These are phyloP conservation scores for Megaleporinus macrocephalus DNA, from an alignment of 2,113 vertebrate species.

Conservation along the genomic window DNA sequence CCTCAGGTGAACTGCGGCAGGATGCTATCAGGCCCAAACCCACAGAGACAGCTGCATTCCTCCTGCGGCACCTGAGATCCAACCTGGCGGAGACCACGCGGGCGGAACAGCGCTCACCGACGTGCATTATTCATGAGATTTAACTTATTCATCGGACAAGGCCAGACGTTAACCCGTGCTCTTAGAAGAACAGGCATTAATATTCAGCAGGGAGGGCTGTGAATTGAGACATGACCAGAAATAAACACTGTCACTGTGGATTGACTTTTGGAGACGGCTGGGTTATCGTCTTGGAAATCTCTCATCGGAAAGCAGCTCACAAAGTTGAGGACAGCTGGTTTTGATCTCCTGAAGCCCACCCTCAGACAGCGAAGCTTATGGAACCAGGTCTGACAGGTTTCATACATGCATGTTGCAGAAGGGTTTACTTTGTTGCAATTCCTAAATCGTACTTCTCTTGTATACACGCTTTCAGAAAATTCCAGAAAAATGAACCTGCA, in stretches of 20 bases:
- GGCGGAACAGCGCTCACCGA: neutral
- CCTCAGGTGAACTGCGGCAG: neutral
- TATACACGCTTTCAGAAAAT: no score
- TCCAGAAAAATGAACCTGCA: no score
- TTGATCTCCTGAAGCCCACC: no score
- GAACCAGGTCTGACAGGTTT: no score
- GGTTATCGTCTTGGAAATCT: neutral
- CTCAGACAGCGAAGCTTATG: no score
- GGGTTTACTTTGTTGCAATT: no score
- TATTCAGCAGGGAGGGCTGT: constrained; percentile 56
- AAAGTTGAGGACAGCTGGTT: no score
- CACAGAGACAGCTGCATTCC: neutral
- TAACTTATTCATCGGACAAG: constrained; percentile 69
- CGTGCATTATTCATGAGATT: constrained; percentile 67
- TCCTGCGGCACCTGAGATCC: constrained; percentile 2
- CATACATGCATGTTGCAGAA: no score
- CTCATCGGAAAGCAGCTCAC: no score
- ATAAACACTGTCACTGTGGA: neutral
- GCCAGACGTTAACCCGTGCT: constrained; percentile 61
- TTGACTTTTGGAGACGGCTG: neutral
- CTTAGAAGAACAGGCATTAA: constrained; percentile 61
- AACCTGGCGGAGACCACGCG: neutral
- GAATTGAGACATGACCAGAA: constrained; percentile 50
- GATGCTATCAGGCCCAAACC: neutral
- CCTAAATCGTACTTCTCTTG: no score